Evolutionary conservation across 2,888 invertebrate species (phyloP).

Genomic region (Spodoptera littoralis): DNA sequence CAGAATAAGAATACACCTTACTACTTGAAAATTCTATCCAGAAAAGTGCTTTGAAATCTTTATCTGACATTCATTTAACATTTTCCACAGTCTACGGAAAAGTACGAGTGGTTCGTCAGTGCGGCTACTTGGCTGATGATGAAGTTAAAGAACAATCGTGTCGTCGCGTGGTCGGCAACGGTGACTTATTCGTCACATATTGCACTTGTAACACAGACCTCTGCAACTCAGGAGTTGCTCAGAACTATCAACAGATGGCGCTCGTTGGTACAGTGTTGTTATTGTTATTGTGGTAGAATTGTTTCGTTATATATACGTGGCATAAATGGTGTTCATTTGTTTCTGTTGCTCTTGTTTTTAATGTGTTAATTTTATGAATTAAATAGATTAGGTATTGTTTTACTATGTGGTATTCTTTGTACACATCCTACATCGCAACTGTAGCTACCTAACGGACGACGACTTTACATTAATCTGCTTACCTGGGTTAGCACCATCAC

Average conservation of each 20-base stretch:
- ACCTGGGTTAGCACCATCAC: conserved; percentile 98
- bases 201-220: conserved; percentile 94
- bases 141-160: conserved; percentile 88
- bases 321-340: conserved; percentile 29
- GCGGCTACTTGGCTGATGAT: conserved; percentile 93
- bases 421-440: no score
- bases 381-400: no score
- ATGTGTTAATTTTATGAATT: background rate
- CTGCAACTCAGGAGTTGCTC: conserved; percentile 90
- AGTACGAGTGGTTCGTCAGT: conserved; percentile 93
- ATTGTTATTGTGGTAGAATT: conserved; percentile 30
- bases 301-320: background rate
- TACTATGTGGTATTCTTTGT: no score
- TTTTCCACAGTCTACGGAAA: conserved; percentile 92
- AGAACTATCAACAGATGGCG: conserved; percentile 58
- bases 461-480: conserved; percentile 49
- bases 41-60: conserved; percentile 10
- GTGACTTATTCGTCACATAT: conserved; percentile 91
- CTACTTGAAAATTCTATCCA: no score
- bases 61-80: background rate
- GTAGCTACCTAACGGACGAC: background rate
- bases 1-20: no score
- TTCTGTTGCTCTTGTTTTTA: conserved; percentile 15
- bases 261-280: conserved; percentile 41
- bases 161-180: conserved; percentile 91